Evolutionary conservation across 92 coral and sea anemone genomes (phyloP).

Genomic region (Palythoa grandis): DNA sequence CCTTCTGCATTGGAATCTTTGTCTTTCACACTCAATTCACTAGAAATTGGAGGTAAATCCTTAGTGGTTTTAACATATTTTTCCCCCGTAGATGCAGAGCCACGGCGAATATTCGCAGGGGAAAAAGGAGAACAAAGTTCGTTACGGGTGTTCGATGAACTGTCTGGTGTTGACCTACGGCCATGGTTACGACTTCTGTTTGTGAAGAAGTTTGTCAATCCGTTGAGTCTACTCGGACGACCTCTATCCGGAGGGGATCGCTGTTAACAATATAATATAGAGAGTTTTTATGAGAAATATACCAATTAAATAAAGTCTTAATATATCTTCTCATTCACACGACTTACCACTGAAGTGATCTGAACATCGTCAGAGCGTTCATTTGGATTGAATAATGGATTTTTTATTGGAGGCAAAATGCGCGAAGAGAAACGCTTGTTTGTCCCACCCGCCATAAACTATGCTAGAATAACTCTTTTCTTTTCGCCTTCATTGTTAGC

Average conservation of each 20-base stretch:
- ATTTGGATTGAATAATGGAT: slow-evolving; percentile 88
- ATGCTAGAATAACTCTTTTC: slow-evolving; percentile 7
- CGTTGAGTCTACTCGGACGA: slow-evolving; percentile 69
- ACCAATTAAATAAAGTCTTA: not conserved
- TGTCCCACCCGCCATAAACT: slow-evolving; percentile 80
- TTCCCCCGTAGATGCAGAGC: slow-evolving; percentile 15
- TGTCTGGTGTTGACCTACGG: not conserved
- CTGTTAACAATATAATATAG: slow-evolving; percentile 41
- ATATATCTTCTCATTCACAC: not conserved
- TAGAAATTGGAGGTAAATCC: slow-evolving; percentile 44
- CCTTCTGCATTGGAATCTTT: slow-evolving; percentile 27
- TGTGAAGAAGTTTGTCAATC: slow-evolving; percentile 74
- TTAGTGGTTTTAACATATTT: slow-evolving; percentile 16
- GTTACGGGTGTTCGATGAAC: slow-evolving; percentile 11
- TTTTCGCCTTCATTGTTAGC: slow-evolving; percentile 18
- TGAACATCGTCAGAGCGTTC: slow-evolving; percentile 79
- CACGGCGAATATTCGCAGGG: slow-evolving; percentile 11
- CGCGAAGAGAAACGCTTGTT: slow-evolving; percentile 69
- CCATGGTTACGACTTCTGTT: slow-evolving; percentile 59
- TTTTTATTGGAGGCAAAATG: slow-evolving; percentile 90
- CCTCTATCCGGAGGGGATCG: slow-evolving; percentile 66
- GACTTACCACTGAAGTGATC: slow-evolving; percentile 73
- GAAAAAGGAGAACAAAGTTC: not conserved
- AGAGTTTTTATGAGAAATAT: not conserved
- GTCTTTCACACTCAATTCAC: slow-evolving; percentile 39